Percentiles rank a stretch among this genome's conserved stretches.
These are phyloP conservation scores for Dastarcus helophoroides DNA, from an alignment of 2,888 invertebrate species.

Conservation along the genomic window DNA sequence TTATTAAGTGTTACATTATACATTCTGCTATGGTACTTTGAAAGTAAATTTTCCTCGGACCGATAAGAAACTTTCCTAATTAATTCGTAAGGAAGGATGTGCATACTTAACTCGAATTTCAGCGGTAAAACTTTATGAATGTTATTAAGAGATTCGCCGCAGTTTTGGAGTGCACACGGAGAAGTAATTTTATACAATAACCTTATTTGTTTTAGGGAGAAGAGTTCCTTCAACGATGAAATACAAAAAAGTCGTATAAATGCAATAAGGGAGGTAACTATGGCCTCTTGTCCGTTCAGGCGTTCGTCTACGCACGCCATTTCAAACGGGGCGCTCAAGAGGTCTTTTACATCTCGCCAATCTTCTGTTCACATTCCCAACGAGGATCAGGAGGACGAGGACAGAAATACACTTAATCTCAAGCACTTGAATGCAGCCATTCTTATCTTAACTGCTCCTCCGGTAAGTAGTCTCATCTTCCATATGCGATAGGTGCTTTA, in stretches of 20 bases:
- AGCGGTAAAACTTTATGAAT: no score
- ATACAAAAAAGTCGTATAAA: constrained; percentile 16
- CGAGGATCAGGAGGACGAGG: constrained; percentile 46
- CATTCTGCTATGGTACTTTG: no score
- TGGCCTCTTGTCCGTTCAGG: constrained; percentile 44
- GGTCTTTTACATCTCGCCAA: constrained; percentile 43
- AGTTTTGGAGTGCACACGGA: no score
- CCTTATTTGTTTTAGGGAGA: no score
- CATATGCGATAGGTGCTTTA: background rate
- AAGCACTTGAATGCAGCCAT: constrained; percentile 74
- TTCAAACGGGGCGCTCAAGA: constrained; percentile 36
- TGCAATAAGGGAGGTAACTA: constrained; percentile 15
- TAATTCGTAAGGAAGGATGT: no score
- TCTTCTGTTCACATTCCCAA: constrained; percentile 50
- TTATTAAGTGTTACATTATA: no score
- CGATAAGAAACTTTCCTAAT: no score
- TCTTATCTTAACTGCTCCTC: constrained; percentile 67
- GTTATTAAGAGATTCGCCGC: no score
- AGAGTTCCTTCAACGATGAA: constrained; percentile 12
- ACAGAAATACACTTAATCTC: constrained; percentile 56
- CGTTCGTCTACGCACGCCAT: constrained; percentile 45
- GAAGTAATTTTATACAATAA: no score
- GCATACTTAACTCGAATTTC: no score
- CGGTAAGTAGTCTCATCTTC: constrained; percentile 59
- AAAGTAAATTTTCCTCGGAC: no score